phyloP scores from a whole-genome alignment of 1,140 invertebrate species.

The Achatina immaculata region DNA sequence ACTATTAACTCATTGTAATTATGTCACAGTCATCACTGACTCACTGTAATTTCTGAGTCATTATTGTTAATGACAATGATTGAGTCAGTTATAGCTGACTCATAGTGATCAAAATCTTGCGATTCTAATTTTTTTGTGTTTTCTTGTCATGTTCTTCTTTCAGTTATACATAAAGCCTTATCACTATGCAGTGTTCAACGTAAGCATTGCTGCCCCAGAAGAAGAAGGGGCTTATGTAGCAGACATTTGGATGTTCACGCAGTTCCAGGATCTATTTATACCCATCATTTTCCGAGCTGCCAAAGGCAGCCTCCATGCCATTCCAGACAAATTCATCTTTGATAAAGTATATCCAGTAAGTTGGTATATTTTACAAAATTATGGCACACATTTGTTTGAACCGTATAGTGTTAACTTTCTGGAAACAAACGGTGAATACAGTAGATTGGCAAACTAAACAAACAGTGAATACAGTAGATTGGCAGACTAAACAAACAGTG shows the following conservation, averaged over 20 bases:
- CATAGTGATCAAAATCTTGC: too few relatives aligned
- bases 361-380: slow-evolving; percentile 44
- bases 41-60: too few relatives aligned
- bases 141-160: slow-evolving; percentile 50
- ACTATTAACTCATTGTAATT: too few relatives aligned
- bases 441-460: too few relatives aligned
- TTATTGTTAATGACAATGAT: too few relatives aligned
- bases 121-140: background rate
- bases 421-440: too few relatives aligned
- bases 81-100: too few relatives aligned
- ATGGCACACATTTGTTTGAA: background rate
- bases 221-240: slow-evolving; percentile 80
- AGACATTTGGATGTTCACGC: slow-evolving; percentile 81
- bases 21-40: too few relatives aligned
- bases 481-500: too few relatives aligned
- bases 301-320: slow-evolving; percentile 69
- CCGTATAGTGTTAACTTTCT: background rate
- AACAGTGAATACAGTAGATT: too few relatives aligned
- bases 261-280: slow-evolving; percentile 72
- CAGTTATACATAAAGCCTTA: slow-evolving; percentile 77
- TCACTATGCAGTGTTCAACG: slow-evolving; percentile 81
- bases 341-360: slow-evolving; percentile 87
- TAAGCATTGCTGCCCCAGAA: slow-evolving; percentile 80
- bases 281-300: slow-evolving; percentile 69
- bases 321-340: slow-evolving; percentile 77